Percentiles rank a stretch among this genome's conserved stretches.
phyloP scores from a whole-genome alignment of 1,140 invertebrate species.

The Ruditapes philippinarum region DNA sequence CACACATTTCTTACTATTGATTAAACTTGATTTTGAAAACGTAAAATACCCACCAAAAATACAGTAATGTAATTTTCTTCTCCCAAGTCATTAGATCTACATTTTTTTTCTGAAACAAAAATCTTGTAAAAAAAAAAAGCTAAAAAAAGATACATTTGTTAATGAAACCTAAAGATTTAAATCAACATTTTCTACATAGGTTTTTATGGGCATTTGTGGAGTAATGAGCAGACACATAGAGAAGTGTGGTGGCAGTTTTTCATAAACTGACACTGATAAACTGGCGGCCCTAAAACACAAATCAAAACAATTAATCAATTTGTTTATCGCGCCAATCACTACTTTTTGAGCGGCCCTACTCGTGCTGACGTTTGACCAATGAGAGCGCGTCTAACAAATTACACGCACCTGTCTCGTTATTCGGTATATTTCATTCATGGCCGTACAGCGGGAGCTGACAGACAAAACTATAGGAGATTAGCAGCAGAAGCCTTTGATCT shows the following conservation, averaged over 20 bases:
- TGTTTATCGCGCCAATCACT: conserved; percentile 30
- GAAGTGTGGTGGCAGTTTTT: background rate
- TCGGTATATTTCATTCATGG: conserved; percentile 36
- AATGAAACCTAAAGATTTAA: too few species aligned
- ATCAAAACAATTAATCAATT: conserved; percentile 16
- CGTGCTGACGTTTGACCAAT: conserved; percentile 35
- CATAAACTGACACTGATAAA: background rate
- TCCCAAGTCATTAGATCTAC: too few species aligned
- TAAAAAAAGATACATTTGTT: too few species aligned
- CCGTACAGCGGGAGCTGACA: conserved; percentile 20
- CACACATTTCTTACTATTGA: too few species aligned
- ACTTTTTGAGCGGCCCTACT: conserved; percentile 16
- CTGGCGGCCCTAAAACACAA: background rate
- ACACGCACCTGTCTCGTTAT: conserved; percentile 33
- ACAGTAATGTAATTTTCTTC: too few species aligned
- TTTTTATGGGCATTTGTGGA: too few species aligned
- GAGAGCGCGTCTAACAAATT: conserved; percentile 43
- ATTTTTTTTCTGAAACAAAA: too few species aligned
- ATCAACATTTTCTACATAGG: too few species aligned
- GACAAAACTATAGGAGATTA: conserved; percentile 32
- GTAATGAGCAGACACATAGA: too few species aligned
- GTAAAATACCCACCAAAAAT: too few species aligned
- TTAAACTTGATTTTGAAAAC: too few species aligned
- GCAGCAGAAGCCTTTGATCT: conserved; percentile 51
- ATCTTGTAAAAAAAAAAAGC: too few species aligned